Evolutionary conservation across 2,113 vertebrate species (phyloP).

Genomic region (Aphelocoma coerulescens): DNA sequence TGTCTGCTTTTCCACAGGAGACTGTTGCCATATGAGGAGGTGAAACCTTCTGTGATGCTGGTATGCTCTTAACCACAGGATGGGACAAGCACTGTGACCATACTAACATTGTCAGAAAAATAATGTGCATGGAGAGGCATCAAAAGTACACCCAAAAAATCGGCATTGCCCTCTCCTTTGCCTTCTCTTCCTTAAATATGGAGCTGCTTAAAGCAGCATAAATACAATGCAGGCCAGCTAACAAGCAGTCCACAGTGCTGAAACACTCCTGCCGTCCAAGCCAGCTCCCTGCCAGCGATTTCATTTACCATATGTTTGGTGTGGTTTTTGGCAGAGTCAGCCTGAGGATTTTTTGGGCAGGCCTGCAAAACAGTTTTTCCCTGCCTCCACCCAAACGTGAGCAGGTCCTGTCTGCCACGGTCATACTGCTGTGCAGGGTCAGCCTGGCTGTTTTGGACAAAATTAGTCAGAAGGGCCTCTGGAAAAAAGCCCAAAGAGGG

Average conservation of each 20-base stretch:
- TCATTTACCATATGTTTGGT: conserved; percentile 62
- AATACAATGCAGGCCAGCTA: conserved; percentile 29
- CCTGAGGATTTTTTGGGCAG: conserved; percentile 24
- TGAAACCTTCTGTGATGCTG: not conserved
- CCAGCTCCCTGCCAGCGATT: conserved; percentile 38
- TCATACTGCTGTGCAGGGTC: not conserved
- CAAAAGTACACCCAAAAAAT: not conserved
- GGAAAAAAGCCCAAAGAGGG: conserved; percentile 27
- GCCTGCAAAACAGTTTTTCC: conserved; percentile 46
- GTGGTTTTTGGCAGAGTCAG: conserved; percentile 52
- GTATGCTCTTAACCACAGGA: not conserved
- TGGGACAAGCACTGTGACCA: not conserved
- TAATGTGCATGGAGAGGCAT: not conserved
- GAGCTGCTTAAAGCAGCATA: conserved; percentile 18
- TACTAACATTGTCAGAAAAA: not conserved
- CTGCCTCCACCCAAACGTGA: conserved; percentile 53
- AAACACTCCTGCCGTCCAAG: conserved; percentile 31
- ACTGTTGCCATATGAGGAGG: not conserved
- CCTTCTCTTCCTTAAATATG: conserved; percentile 11
- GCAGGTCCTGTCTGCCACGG: conserved; percentile 12
- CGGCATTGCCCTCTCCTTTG: not conserved
- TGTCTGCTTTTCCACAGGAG: conserved; percentile 9
- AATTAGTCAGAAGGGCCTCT: conserved; percentile 51
- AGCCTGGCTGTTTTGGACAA: conserved; percentile 38
- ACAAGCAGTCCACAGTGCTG: conserved; percentile 58